These are phyloP conservation scores for Cerastis rubricosa DNA, from an alignment of 2,888 invertebrate species.

Conservation along the genomic window DNA sequence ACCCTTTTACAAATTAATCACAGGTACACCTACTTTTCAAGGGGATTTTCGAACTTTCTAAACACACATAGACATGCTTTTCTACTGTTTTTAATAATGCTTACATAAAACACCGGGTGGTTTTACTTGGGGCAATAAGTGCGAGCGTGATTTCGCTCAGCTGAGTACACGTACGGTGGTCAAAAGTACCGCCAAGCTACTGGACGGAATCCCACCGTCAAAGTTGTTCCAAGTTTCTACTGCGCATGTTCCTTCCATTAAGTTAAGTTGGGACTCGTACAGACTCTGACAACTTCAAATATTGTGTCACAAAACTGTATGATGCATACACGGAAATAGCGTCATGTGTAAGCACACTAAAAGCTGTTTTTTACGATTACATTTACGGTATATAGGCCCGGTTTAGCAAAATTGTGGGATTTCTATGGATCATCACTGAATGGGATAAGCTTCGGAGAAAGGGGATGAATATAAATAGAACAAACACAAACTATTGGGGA, in stretches of 20 bases:
- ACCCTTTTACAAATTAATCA: constrained; percentile 79
- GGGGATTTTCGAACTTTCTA: constrained; percentile 80
- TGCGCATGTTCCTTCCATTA: constrained; percentile 73
- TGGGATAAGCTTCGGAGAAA: constrained; percentile 37
- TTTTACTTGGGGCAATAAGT: constrained; percentile 75
- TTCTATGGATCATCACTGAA: constrained; percentile 47
- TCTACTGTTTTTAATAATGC: constrained; percentile 82
- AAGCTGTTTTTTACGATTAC: constrained; percentile 56
- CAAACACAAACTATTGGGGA: constrained; percentile 40
- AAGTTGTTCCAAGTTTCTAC: constrained; percentile 59
- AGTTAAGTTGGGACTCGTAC: constrained; percentile 65
- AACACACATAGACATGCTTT: constrained; percentile 87
- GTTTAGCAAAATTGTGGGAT: constrained; percentile 44
- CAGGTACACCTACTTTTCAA: constrained; percentile 82
- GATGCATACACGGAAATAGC: neutral
- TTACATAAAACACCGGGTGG: constrained; percentile 87
- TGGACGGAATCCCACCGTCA: constrained; percentile 68
- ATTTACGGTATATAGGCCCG: constrained; percentile 35
- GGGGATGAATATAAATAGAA: constrained; percentile 52
- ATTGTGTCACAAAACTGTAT: neutral
- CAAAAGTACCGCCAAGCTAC: constrained; percentile 78
- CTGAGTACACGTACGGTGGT: constrained; percentile 74
- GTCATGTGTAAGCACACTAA: constrained; percentile 22
- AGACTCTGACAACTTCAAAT: constrained; percentile 55
- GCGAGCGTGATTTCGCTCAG: constrained; percentile 72